Percentiles rank a stretch among this genome's conserved stretches.
These are phyloP conservation scores for Aphrocallistes beatrix DNA, from an alignment of 37 sponge, comb jelly and placozoan genomes.

Conservation along the genomic window DNA sequence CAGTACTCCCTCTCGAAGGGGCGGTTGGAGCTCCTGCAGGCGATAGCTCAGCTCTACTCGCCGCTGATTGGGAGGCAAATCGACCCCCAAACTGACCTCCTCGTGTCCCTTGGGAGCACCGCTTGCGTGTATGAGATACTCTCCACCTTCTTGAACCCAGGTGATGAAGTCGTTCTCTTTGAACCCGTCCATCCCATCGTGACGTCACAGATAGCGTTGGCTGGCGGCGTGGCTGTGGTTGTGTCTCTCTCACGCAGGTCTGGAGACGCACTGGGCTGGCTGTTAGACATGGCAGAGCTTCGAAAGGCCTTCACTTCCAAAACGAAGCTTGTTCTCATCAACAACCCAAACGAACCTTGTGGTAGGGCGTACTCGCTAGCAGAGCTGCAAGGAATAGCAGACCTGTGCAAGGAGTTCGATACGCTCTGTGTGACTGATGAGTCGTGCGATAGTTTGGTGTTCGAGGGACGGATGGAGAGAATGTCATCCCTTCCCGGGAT, in stretches of 20 bases:
- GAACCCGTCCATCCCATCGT: neutral
- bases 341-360: neutral
- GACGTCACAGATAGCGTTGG: neutral
- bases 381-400: neutral
- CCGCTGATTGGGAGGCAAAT: neutral
- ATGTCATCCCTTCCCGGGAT: neutral
- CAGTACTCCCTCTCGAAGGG: neutral
- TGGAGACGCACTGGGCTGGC: neutral
- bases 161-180: neutral
- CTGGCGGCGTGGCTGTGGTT: neutral
- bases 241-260: neutral
- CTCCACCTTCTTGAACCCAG: neutral
- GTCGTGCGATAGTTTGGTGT: neutral
- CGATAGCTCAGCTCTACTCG: neutral
- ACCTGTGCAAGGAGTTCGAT: neutral
- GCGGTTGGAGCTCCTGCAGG: neutral
- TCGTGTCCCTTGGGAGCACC: neutral
- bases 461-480: neutral
- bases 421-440: slow-evolving; percentile 3
- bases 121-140: neutral
- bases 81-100: neutral
- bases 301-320: neutral
- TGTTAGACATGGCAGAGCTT: neutral
- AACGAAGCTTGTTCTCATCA: neutral
- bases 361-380: neutral